Conservation (phyloP, 2,113 vertebrate species). For the Centropus bengalensis region DNA sequence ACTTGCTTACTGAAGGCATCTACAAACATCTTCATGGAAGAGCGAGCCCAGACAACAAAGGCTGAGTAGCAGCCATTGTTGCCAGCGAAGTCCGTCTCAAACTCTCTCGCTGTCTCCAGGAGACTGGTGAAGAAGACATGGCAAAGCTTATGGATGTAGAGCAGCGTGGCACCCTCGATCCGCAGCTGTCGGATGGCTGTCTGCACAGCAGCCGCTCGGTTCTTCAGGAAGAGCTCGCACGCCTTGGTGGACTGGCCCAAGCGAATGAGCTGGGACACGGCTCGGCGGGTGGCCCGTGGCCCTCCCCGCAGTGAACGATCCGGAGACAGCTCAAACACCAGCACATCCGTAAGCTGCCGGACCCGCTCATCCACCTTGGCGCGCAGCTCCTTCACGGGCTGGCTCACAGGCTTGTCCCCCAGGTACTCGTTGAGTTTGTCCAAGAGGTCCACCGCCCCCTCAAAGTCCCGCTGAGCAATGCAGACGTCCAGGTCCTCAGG, state of each 20-base stretch:
- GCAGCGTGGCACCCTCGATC: constrained; percentile 94
- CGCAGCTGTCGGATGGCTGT: constrained; percentile 94
- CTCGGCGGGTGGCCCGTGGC: constrained; percentile 90
- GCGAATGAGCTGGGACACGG: constrained; percentile 95
- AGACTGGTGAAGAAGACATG: constrained; percentile 98
- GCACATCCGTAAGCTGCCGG: constrained; percentile 92
- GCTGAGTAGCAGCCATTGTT: constrained; percentile 95
- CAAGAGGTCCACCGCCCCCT: constrained; percentile 94
- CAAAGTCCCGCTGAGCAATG: constrained; percentile 96
- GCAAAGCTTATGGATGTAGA: constrained; percentile 98
- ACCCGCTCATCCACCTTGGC: constrained; percentile 89
- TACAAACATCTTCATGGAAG: constrained; percentile 93
- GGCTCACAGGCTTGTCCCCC: constrained; percentile 84
- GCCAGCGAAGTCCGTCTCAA: constrained; percentile 93
- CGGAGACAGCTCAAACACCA: constrained; percentile 95
- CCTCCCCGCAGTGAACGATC: constrained; percentile 92
- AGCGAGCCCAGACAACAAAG: constrained; percentile 95
- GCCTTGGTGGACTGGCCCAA: constrained; percentile 96
- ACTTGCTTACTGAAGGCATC: constrained; percentile 98
- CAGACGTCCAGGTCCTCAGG: constrained; percentile 96
- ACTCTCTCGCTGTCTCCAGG: constrained; percentile 93
- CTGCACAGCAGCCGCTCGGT: constrained; percentile 91
- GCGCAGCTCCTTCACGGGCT: constrained; percentile 87
- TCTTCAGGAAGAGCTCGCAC: constrained; percentile 93
- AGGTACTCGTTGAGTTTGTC: constrained; percentile 92